A percentile compares a stretch with the other conserved stretches of the same genome.
These are phyloP conservation scores for Bombus vancouverensis DNA, from an alignment of 1,140 invertebrate species.

Conservation along the genomic window DNA sequence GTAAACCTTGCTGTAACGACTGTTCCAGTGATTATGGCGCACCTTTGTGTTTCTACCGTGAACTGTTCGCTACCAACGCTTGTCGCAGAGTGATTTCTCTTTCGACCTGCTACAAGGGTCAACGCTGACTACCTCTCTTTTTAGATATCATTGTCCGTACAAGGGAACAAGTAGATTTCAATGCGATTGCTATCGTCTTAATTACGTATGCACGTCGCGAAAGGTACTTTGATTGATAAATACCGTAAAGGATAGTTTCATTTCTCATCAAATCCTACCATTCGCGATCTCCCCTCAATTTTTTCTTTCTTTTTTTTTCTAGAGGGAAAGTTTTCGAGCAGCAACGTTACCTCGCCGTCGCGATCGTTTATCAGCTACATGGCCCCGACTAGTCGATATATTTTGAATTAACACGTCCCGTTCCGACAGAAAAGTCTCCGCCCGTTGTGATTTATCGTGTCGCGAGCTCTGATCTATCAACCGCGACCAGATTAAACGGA, in stretches of 20 bases:
- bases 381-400: conserved; percentile 5
- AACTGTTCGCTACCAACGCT: background rate
- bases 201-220: too few relatives aligned
- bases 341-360: background rate
- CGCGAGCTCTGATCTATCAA: background rate
- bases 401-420: conserved; percentile 49
- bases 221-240: too few relatives aligned
- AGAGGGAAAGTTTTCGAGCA: conserved; percentile 6
- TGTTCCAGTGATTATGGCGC: too few relatives aligned
- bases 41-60: too few relatives aligned
- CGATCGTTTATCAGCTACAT: conserved; percentile 28
- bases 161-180: background rate
- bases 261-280: too few relatives aligned
- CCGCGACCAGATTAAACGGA: background rate
- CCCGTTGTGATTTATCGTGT: conserved; percentile 22
- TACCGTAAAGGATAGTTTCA: too few relatives aligned
- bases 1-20: too few relatives aligned
- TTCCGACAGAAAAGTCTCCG: conserved; percentile 19
- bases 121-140: background rate
- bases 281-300: background rate
- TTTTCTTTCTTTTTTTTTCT: background rate
- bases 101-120: background rate
- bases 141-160: background rate
- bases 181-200: too few relatives aligned
- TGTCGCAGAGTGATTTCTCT: background rate